phyloP scores from a whole-genome alignment of 2,113 vertebrate species.

The Conger conger region DNA sequence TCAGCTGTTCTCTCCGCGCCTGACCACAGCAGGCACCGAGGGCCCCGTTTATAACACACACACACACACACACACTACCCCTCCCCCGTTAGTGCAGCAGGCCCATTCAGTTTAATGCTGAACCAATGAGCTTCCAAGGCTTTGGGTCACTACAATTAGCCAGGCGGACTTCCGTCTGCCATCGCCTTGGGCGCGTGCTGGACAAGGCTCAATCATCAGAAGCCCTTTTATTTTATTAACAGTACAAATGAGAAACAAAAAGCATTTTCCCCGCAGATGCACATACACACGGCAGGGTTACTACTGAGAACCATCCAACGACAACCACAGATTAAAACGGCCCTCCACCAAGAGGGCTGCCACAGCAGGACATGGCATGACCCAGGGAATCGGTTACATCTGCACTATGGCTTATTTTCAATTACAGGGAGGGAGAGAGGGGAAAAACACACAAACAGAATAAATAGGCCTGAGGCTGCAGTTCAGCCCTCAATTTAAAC shows the following conservation, averaged over 20 bases:
- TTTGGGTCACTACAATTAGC: not conserved
- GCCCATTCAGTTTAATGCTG: not conserved
- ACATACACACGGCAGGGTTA: not conserved
- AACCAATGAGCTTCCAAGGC: not conserved
- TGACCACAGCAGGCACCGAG: not conserved
- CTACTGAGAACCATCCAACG: not conserved
- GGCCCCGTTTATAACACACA: too few relatives aligned
- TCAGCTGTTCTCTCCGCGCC: not conserved
- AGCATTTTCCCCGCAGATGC: too few relatives aligned
- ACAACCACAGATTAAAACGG: not conserved
- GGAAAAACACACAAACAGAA: not conserved
- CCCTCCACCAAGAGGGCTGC: not conserved
- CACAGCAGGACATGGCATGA: not conserved
- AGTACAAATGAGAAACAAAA: not conserved
- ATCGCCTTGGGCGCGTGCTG: too few relatives aligned
- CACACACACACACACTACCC: too few relatives aligned
- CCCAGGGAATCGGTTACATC: not conserved
- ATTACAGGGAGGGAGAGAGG: not conserved
- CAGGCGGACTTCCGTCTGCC: not conserved
- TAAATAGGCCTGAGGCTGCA: not conserved
- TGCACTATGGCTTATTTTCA: not conserved
- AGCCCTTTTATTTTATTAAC: not conserved
- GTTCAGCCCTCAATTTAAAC: constrained; percentile 6
- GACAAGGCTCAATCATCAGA: not conserved
- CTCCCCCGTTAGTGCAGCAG: not conserved